Percentiles rank a stretch among this genome's conserved stretches.
Evolutionary conservation across 2,113 vertebrate species (phyloP).

Genomic region (Chloebia gouldiae): DNA sequence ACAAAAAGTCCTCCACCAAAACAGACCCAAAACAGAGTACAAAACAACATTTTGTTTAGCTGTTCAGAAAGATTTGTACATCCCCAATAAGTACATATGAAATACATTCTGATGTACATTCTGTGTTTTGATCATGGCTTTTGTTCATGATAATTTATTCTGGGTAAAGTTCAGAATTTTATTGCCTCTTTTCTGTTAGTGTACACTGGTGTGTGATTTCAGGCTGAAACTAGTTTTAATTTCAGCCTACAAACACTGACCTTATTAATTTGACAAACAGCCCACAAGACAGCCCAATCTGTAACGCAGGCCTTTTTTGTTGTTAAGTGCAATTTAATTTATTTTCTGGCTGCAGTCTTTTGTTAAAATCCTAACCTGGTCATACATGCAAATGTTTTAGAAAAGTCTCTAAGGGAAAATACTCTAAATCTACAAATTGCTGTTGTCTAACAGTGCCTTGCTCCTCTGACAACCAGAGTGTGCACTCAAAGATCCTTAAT

Average conservation of each 20-base stretch:
- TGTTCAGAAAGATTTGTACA: not conserved
- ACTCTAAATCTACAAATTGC: not conserved
- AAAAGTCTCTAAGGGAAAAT: not conserved
- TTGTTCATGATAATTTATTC: not conserved
- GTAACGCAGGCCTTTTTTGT: not conserved
- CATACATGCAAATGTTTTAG: not conserved
- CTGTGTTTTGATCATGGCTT: not conserved
- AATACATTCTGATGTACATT: not conserved
- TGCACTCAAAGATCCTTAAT: not conserved
- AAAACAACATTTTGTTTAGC: not conserved
- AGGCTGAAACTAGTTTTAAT: conserved; percentile 24
- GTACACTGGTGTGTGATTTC: not conserved
- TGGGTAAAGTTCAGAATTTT: not conserved
- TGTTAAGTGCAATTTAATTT: not conserved
- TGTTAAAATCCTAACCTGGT: not conserved
- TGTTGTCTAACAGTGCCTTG: not conserved
- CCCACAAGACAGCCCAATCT: not conserved
- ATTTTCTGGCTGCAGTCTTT: not conserved
- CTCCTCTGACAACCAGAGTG: not conserved
- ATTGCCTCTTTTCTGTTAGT: not conserved
- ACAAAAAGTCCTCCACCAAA: not conserved
- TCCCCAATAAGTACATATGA: not conserved
- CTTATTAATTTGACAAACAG: not conserved
- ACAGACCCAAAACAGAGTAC: not conserved
- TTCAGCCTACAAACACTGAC: not conserved